Conservation (phyloP, 2,797 vertebrate species). For the Rhinogobio ventralis region DNA sequence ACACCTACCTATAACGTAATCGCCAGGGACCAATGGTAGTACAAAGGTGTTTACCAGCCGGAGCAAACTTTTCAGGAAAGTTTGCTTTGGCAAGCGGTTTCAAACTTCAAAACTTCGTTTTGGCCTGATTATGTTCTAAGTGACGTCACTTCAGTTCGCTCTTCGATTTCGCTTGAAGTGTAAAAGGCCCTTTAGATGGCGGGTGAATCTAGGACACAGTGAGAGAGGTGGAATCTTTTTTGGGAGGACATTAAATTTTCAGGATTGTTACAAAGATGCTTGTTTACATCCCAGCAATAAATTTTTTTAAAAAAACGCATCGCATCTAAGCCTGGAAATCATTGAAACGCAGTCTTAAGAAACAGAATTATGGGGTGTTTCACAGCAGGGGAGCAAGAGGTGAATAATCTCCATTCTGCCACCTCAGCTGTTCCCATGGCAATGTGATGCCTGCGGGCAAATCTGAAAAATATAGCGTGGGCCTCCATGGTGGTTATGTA, state of each 20-base stretch:
- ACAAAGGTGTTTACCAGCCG: too few species aligned
- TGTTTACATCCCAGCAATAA: not conserved
- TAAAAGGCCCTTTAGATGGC: not conserved
- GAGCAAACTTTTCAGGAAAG: too few species aligned
- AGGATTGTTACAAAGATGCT: not conserved
- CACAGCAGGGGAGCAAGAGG: constrained; percentile 17
- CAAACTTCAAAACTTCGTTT: too few species aligned
- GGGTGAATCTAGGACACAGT: constrained; percentile 14
- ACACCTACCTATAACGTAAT: too few species aligned
- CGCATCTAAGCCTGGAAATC: not conserved
- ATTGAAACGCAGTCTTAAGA: not conserved
- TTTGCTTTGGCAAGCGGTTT: too few species aligned
- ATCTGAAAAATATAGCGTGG: not conserved
- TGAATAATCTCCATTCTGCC: constrained; percentile 19
- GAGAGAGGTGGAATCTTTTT: not conserved
- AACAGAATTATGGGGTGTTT: constrained; percentile 12
- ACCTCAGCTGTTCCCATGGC: constrained; percentile 32
- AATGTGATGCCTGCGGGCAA: not conserved
- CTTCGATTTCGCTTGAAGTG: not conserved
- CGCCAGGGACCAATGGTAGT: too few species aligned
- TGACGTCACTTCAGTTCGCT: too few species aligned
- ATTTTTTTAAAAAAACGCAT: not conserved
- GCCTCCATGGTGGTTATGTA: constrained; percentile 19
- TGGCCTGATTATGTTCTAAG: too few species aligned
- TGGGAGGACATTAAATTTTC: constrained; percentile 7